Base-by-base conservation (phyloP, 92 coral and sea anemone species). In the Parazoanthus darwini region DNA sequence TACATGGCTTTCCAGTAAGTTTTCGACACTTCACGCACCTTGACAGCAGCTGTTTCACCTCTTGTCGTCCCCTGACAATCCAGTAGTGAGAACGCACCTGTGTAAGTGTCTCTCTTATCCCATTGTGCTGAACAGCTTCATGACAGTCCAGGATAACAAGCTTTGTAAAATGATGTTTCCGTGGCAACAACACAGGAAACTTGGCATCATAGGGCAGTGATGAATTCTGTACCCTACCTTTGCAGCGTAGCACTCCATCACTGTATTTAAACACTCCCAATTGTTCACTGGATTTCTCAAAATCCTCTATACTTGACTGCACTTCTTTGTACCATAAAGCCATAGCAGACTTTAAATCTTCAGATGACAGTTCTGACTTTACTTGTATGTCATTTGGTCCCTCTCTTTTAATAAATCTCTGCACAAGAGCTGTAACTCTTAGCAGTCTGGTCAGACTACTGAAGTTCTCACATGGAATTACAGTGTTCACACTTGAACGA, bases 391-490 rank as follows among this genome's bases (percentile, higher is more conserved):
- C 51, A 14, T 78, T 80, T 5, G 18, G 77, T 78, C 42, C 77
- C 33, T 26, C 80, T 71, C 76, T 89, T 48, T 54, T 77, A 70
- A 85, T 65, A 44, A 89, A 89, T 78, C 88, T 63, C 74, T 39
- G 89, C 5, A 86, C 82, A 74, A 86, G 81, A 68, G 86, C 87
- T 42, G 89, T 90, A 11, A 86, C 89, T 26, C 89, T 58, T 0
- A 90, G 65, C 36, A 86, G 84, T 66, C 79, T 90, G 44, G 72
- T 78, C 51, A 89, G 77, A 68, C 71, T 89, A 58, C 86, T 85
- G 29, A 38, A 85, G 3, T 72, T 89, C 59, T 89, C 77, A 13
- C 80, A 86, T 6, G 78, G 71, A 72, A 86, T 50, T 25, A 79
- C 86, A 33, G 66, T 26, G 29, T 39, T 46, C 78, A 79, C 42